Conservation (phyloP, 2,113 vertebrate genomes). For the Sebastes schlegelii region DNA sequence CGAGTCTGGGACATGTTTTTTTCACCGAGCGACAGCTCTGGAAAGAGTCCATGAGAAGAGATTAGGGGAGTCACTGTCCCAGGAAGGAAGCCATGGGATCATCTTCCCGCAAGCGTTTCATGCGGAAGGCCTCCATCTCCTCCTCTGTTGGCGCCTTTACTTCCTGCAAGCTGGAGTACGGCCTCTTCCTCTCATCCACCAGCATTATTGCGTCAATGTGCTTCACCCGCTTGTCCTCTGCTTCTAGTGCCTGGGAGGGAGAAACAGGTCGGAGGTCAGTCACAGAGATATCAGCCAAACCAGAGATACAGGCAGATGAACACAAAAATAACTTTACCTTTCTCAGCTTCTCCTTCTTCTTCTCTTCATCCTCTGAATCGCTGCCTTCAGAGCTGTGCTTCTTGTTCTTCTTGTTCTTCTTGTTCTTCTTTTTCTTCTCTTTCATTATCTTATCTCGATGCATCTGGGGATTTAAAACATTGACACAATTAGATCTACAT, state of each 20-base stretch:
- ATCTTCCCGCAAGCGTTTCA: conserved; percentile 92
- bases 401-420: conserved; percentile 89
- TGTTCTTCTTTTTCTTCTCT: conserved; percentile 91
- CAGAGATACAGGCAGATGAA: not conserved
- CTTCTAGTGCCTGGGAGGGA: conserved; percentile 89
- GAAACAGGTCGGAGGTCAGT: not conserved
- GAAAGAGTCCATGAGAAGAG: not conserved
- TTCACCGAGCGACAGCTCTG: conserved; percentile 45
- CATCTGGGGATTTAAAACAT: conserved; percentile 81
- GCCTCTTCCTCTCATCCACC: conserved; percentile 94
- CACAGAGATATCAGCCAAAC: not conserved
- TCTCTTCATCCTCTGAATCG: conserved; percentile 93
- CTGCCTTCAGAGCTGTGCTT: conserved; percentile 90
- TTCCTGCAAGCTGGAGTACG: conserved; percentile 90
- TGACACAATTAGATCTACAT: not conserved
- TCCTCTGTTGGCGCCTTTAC: conserved; percentile 94
- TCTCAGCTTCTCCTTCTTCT: conserved; percentile 94
- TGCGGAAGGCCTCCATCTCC: conserved; percentile 97
- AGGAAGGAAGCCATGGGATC: conserved; percentile 98
- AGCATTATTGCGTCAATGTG: conserved; percentile 91
- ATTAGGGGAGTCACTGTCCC: conserved; percentile 79
- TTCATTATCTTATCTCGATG: conserved; percentile 94
- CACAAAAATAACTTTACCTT: conserved; percentile 83
- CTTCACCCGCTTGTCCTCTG: conserved; percentile 93
- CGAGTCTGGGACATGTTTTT: not conserved